Evolutionary conservation across 2,888 invertebrate species (phyloP).

Genomic region (Agonopterix arenella): DNA sequence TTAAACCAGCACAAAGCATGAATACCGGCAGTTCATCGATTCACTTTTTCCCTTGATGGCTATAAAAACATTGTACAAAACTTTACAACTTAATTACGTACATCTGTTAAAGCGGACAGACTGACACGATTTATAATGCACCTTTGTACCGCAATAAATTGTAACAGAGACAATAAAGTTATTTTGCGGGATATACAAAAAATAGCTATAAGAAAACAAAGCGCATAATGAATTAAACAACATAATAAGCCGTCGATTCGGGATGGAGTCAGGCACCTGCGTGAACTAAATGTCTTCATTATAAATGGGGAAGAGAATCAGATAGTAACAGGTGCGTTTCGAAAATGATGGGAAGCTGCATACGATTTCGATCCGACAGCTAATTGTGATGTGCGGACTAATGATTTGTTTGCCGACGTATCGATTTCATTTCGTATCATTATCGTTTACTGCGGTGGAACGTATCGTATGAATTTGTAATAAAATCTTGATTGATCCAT

Average conservation of each 20-base stretch:
- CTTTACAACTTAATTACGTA: slow-evolving; percentile 71
- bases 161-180: slow-evolving; percentile 54
- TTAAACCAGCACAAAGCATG: slow-evolving; percentile 26
- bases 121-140: slow-evolving; percentile 66
- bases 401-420: slow-evolving; percentile 24
- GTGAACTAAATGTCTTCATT: slow-evolving; percentile 67
- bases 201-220: slow-evolving; percentile 68
- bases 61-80: slow-evolving; percentile 54
- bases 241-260: slow-evolving; percentile 56
- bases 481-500: neutral
- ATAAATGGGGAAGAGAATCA: slow-evolving; percentile 45
- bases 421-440: slow-evolving; percentile 17
- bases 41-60: slow-evolving; percentile 40
- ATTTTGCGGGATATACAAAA: slow-evolving; percentile 46
- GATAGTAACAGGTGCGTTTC: slow-evolving; percentile 56
- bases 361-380: slow-evolving; percentile 26
- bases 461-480: neutral
- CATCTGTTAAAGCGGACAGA: slow-evolving; percentile 61
- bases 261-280: slow-evolving; percentile 59
- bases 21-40: slow-evolving; percentile 31
- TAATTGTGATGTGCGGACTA: slow-evolving; percentile 23
- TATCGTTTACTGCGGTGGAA: slow-evolving; percentile 3
- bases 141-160: slow-evolving; percentile 62
- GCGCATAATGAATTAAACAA: slow-evolving; percentile 71
- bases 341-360: slow-evolving; percentile 43